phyloP scores from a whole-genome alignment of 2,797 vertebrate species.

The Delichon dasypus region DNA sequence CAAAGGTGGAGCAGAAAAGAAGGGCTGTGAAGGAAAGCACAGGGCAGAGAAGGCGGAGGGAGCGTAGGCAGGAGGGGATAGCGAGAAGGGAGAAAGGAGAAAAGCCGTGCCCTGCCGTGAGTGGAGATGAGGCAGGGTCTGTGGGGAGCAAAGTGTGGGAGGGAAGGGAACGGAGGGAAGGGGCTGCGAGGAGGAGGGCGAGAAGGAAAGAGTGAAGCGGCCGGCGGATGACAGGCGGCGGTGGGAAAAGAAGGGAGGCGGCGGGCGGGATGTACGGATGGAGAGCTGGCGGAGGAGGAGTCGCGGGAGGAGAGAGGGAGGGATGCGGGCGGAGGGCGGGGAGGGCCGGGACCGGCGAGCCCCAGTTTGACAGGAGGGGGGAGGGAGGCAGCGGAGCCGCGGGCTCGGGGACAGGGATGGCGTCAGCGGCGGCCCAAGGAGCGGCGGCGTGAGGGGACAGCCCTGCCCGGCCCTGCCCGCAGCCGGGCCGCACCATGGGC shows the following conservation, averaged over 20 bases:
- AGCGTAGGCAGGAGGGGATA: not conserved
- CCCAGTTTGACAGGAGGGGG: conserved; percentile 28
- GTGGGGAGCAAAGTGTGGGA: not conserved
- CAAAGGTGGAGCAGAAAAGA: not conserved
- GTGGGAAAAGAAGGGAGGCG: not conserved
- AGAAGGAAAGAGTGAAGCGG: not conserved
- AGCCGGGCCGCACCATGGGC: conserved; percentile 79
- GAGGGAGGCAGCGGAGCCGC: not conserved
- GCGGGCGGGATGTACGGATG: not conserved
- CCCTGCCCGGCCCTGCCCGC: not conserved
- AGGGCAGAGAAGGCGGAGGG: not conserved
- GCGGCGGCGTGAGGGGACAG: conserved; percentile 17
- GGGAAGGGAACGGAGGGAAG: not conserved
- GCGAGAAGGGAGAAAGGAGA: not conserved
- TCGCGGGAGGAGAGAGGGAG: not conserved
- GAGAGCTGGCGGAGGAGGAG: not conserved
- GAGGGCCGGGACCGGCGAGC: not conserved
- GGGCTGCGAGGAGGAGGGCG: not conserved
- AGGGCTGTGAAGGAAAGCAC: not conserved
- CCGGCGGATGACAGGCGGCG: not conserved
- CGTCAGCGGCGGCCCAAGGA: not conserved
- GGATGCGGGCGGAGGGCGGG: not conserved
- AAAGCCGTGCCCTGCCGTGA: not conserved
- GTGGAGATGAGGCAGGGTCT: not conserved
- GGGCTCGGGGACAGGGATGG: conserved; percentile 39